These are phyloP conservation scores for Micromys minutus DNA, from an alignment of 2,113 vertebrate genomes.

Conservation along the genomic window DNA sequence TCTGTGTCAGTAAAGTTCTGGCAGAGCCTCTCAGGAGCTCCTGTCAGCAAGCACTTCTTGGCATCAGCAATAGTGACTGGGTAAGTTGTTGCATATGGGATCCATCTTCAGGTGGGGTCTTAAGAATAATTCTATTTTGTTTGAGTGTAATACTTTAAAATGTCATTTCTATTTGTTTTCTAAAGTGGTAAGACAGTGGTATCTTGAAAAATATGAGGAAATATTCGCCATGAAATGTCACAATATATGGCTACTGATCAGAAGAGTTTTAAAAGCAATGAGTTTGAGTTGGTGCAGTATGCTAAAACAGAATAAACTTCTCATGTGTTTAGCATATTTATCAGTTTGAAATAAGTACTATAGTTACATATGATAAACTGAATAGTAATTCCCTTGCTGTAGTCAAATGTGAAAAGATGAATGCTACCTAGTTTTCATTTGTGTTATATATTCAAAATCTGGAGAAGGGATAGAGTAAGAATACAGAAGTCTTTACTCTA, in stretches of 20 bases:
- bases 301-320: background rate
- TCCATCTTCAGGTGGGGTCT: too few species aligned
- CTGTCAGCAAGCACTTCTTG: too few species aligned
- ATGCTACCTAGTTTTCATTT: background rate
- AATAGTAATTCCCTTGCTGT: background rate
- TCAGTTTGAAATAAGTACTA: background rate
- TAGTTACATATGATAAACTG: background rate
- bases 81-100: too few species aligned
- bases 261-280: constrained; percentile 31
- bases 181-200: constrained; percentile 79
- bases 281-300: background rate
- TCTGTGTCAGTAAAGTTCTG: too few species aligned
- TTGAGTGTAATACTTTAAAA: constrained; percentile 75
- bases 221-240: constrained; percentile 35
- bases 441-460: background rate
- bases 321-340: background rate
- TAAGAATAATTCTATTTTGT: constrained; percentile 83
- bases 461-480: background rate
- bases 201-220: constrained; percentile 61
- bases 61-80: too few species aligned
- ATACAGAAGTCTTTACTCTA: background rate
- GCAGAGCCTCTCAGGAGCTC: too few species aligned
- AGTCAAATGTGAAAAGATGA: background rate
- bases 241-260: constrained; percentile 32
- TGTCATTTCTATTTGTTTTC: constrained; percentile 77